phyloP scores from a whole-genome alignment of 2,797 vertebrate species.

The Babyrousa celebensis region DNA sequence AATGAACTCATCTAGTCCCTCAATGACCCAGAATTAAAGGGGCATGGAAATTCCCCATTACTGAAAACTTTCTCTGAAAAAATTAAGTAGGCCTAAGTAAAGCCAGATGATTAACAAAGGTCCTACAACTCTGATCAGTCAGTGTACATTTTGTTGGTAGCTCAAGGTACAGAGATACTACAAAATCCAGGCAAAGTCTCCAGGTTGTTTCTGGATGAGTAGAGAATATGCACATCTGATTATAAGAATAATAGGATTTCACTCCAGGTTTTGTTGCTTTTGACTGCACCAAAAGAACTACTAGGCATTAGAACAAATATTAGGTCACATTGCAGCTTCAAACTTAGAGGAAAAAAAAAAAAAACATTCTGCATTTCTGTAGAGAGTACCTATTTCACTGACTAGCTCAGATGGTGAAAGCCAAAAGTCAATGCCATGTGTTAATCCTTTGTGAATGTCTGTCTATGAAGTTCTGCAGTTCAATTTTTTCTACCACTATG shows the following conservation, averaged over 20 bases:
- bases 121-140: background rate
- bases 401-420: slow-evolving; percentile 34
- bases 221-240: background rate
- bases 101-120: background rate
- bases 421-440: background rate
- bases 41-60: background rate
- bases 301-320: slow-evolving; percentile 14
- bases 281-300: background rate
- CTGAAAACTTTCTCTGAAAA: slow-evolving; percentile 41
- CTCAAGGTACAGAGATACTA: background rate
- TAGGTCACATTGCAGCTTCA: background rate
- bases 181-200: slow-evolving; percentile 11
- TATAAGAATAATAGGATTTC: slow-evolving; percentile 41
- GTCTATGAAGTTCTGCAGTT: background rate
- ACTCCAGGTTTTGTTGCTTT: slow-evolving; percentile 8
- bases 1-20: background rate
- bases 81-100: slow-evolving; percentile 4
- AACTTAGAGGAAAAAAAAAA: background rate
- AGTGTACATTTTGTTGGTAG: background rate
- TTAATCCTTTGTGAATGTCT: slow-evolving; percentile 27
- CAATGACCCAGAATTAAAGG: background rate
- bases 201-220: background rate
- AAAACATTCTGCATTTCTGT: background rate
- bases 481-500: background rate
- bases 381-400: background rate